These are phyloP conservation scores for Berghia stephanieae DNA, from an alignment of 1,140 invertebrate genomes.

Conservation along the genomic window DNA sequence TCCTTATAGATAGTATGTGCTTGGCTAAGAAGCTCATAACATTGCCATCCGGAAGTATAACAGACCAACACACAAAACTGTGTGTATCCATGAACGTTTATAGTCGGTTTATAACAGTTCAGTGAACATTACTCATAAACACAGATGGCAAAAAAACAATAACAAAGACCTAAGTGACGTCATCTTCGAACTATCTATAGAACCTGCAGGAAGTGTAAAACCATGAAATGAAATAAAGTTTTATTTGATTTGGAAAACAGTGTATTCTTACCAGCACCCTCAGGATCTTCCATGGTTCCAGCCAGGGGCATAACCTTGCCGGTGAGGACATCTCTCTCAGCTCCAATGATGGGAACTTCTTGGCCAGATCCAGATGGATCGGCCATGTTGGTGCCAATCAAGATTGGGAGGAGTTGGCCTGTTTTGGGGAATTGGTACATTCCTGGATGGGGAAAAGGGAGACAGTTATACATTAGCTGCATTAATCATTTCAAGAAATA, in stretches of 20 bases:
- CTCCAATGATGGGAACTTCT: conserved; percentile 59
- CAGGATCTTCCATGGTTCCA: conserved; percentile 63
- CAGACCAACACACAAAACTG: too few species aligned
- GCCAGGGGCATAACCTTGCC: conserved; percentile 56
- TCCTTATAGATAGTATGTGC: too few species aligned
- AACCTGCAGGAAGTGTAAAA: too few species aligned
- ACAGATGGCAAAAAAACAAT: too few species aligned
- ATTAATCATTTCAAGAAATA: not conserved
- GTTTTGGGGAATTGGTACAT: conserved; percentile 60
- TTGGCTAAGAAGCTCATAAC: too few species aligned
- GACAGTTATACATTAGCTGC: not conserved
- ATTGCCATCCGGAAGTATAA: too few species aligned
- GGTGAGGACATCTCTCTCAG: conserved; percentile 46
- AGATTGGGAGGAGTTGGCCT: conserved; percentile 59
- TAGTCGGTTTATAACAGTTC: too few species aligned
- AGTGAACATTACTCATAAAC: too few species aligned
- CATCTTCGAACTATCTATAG: too few species aligned
- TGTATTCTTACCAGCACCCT: conserved; percentile 50
- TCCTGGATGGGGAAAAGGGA: conserved; percentile 39
- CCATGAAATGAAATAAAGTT: too few species aligned
- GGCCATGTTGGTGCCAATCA: conserved; percentile 59
- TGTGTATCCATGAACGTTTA: too few species aligned
- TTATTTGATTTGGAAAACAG: not conserved
- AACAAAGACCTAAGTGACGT: too few species aligned
- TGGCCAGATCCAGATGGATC: conserved; percentile 55